Percentiles rank a stretch among this genome's conserved stretches.
Conservation (phyloP, 2,888 invertebrate genomes). For the Apoda limacodes region DNA sequence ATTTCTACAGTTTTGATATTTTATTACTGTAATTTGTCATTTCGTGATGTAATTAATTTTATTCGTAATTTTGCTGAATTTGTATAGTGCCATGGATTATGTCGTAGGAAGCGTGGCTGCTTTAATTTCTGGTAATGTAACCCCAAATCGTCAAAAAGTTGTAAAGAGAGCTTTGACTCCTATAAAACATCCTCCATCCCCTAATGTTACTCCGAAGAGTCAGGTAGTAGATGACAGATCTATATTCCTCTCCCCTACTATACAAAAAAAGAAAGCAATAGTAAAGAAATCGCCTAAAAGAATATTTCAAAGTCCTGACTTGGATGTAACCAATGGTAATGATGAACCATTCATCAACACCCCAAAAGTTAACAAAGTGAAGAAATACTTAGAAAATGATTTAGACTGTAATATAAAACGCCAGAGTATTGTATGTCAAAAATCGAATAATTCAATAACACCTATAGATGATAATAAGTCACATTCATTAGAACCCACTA, state of each 20-base stretch:
- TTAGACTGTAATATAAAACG: conserved; percentile 29
- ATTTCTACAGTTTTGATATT: no score
- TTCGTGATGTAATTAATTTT: no score
- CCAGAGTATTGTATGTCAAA: no score
- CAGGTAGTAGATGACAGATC: conserved; percentile 50
- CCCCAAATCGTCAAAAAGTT: conserved; percentile 63
- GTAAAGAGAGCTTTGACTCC: conserved; percentile 50
- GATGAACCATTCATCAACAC: conserved; percentile 25
- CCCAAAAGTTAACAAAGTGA: conserved; percentile 52
- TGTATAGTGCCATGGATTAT: conserved; percentile 55
- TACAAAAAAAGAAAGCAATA: conserved; percentile 57
- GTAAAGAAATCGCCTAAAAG: conserved; percentile 60
- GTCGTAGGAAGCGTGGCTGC: conserved; percentile 70
- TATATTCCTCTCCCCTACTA: conserved; percentile 51
- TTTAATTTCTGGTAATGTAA: conserved; percentile 67
- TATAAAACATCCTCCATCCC: conserved; percentile 52
- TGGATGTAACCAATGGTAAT: conserved; percentile 38
- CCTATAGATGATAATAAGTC: conserved; percentile 14
- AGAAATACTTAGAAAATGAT: conserved; percentile 47
- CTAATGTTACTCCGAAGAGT: conserved; percentile 59
- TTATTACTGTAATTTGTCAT: no score
- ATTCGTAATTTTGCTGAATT: no score
- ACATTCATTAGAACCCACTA: conserved; percentile 23
- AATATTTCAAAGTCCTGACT: conserved; percentile 51
- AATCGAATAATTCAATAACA: no score